These are phyloP conservation scores for Stratiomys singularior DNA, from an alignment of 2,888 invertebrate genomes.

Conservation along the genomic window DNA sequence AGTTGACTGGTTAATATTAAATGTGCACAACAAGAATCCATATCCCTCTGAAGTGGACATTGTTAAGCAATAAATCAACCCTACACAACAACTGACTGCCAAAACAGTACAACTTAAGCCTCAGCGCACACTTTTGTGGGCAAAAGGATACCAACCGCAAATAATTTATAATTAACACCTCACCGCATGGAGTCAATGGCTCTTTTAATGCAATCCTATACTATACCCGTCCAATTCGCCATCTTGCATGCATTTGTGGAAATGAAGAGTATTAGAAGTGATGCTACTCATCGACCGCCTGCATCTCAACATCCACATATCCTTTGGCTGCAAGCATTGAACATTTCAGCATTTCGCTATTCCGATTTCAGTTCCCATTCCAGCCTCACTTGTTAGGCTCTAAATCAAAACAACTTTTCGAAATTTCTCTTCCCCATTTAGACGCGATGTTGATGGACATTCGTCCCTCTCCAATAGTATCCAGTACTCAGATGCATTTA, in stretches of 20 bases:
- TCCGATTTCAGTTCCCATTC: too few relatives aligned
- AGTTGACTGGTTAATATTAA: background rate
- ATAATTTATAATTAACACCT: slow-evolving; percentile 29
- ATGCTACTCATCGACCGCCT: background rate
- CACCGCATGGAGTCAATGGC: slow-evolving; percentile 38
- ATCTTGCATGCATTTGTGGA: background rate
- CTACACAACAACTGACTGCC: slow-evolving; percentile 12
- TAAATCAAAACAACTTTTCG: background rate
- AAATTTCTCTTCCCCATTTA: background rate
- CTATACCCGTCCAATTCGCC: background rate
- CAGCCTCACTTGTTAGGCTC: too few relatives aligned
- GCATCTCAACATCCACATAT: background rate
- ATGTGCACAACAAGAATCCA: too few relatives aligned
- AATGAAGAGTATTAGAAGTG: background rate
- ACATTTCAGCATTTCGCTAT: background rate
- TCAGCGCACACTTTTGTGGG: background rate
- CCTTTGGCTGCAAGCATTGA: too few relatives aligned
- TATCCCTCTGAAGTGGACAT: too few relatives aligned
- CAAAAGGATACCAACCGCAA: slow-evolving; percentile 30
- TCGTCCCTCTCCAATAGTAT: background rate
- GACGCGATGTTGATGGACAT: background rate
- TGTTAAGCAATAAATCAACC: slow-evolving; percentile 21
- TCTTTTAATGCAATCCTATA: background rate
- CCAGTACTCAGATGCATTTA: background rate
- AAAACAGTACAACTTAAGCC: background rate